Evolutionary conservation across 1,140 invertebrate species (phyloP).

Genomic region (Scaptomyza pallida): DNA sequence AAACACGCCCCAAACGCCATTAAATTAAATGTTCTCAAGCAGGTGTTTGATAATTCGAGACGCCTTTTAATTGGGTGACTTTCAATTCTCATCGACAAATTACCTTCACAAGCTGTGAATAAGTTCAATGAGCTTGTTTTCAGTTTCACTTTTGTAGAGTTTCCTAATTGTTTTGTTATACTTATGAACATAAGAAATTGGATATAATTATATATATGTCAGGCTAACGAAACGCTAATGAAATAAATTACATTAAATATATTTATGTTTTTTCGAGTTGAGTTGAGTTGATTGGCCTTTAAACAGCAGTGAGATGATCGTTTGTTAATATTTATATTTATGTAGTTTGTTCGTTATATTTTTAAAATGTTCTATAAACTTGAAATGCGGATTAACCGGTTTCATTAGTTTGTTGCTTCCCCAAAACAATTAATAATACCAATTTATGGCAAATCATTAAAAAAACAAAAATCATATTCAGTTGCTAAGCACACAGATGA

Average conservation of each 20-base stretch:
- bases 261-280: constrained; percentile 20
- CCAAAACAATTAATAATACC: constrained; percentile 68
- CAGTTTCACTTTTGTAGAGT: not conserved
- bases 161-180: constrained; percentile 23
- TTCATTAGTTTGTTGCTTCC: constrained; percentile 56
- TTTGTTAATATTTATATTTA: constrained; percentile 11
- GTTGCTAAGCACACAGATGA: constrained; percentile 26
- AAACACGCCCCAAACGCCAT: constrained; percentile 11
- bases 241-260: constrained; percentile 32
- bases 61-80: constrained; percentile 4
- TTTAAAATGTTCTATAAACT: constrained; percentile 65
- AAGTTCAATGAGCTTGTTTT: constrained; percentile 61
- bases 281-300: constrained; percentile 70
- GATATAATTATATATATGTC: not conserved
- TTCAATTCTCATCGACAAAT: constrained; percentile 8
- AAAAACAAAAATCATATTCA: too few species aligned
- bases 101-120: constrained; percentile 11
- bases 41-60: not conserved
- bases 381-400: constrained; percentile 69
- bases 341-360: constrained; percentile 48
- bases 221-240: constrained; percentile 11
- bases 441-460: constrained; percentile 48
- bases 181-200: not conserved
- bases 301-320: constrained; percentile 17
- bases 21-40: constrained; percentile 13